Evolutionary conservation across 1,140 invertebrate species (phyloP).

Genomic region (Lepidurus couesii): DNA sequence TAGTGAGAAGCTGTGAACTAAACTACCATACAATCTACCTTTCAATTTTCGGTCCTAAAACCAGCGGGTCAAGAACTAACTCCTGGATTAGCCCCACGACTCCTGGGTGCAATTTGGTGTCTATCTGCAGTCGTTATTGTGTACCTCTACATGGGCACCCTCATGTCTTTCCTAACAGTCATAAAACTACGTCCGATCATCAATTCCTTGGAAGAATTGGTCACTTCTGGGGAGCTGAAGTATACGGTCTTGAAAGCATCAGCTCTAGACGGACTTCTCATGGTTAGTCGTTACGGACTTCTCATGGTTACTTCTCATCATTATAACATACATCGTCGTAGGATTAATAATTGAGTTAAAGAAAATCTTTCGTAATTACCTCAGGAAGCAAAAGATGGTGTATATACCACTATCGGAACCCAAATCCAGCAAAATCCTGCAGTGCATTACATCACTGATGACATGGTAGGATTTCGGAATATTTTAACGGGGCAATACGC

Average conservation of each 20-base stretch:
- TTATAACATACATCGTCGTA: neutral
- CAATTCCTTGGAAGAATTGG: slow-evolving; percentile 38
- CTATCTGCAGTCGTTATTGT: slow-evolving; percentile 39
- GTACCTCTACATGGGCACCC: slow-evolving; percentile 41
- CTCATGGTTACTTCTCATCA: no score
- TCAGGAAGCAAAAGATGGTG: slow-evolving; percentile 34
- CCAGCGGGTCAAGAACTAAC: slow-evolving; percentile 31
- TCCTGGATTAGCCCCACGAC: slow-evolving; percentile 36
- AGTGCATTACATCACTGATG: slow-evolving; percentile 35
- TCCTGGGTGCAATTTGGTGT: slow-evolving; percentile 42
- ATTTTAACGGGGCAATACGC: slow-evolving; percentile 38
- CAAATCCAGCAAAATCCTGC: neutral
- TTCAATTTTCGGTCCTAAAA: neutral
- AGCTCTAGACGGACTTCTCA: slow-evolving; percentile 38
- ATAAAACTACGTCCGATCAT: slow-evolving; percentile 38
- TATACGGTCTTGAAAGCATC: slow-evolving; percentile 39
- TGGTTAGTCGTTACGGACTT: slow-evolving; percentile 39
- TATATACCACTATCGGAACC: slow-evolving; percentile 37
- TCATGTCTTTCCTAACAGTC: slow-evolving; percentile 40
- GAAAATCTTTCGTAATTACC: neutral
- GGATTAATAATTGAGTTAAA: neutral
- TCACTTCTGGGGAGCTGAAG: slow-evolving; percentile 35
- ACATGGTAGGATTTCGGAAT: slow-evolving; percentile 37
- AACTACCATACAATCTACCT: no score
- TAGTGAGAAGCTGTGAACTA: neutral